Evolutionary conservation across 2,113 vertebrate genomes (phyloP).

Genomic region (Pollimyrus isidori): DNA sequence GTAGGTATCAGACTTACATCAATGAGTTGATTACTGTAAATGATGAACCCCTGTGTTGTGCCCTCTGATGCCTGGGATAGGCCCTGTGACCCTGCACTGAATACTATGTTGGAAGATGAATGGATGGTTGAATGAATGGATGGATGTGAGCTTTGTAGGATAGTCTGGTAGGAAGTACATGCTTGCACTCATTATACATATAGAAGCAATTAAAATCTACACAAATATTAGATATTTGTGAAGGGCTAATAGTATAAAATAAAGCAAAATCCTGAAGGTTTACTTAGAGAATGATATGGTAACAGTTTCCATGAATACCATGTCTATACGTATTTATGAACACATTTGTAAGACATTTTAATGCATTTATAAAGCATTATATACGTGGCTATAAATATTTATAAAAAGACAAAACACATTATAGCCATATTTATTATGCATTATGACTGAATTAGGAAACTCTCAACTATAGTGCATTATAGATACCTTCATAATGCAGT

Average conservation of each 20-base stretch:
- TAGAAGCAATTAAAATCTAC: neutral
- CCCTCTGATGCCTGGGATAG: neutral
- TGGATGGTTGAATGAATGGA: neutral
- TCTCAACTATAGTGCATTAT: neutral
- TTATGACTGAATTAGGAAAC: neutral
- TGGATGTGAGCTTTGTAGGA: neutral
- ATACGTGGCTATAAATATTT: neutral
- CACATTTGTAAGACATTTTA: neutral
- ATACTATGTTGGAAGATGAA: neutral
- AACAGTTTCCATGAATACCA: neutral
- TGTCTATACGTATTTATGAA: neutral
- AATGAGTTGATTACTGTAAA: neutral
- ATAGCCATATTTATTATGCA: neutral
- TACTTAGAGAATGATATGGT: neutral
- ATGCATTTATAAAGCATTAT: neutral
- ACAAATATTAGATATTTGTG: neutral
- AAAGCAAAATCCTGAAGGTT: neutral
- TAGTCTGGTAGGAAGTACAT: neutral
- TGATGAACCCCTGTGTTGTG: neutral
- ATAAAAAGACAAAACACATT: neutral
- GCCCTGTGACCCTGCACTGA: neutral
- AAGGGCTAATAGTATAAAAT: neutral
- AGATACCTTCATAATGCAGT: neutral
- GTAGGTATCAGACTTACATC: neutral
- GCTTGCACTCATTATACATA: neutral